Conservation (phyloP, 2,888 invertebrate genomes). For the Archips xylosteana region DNA sequence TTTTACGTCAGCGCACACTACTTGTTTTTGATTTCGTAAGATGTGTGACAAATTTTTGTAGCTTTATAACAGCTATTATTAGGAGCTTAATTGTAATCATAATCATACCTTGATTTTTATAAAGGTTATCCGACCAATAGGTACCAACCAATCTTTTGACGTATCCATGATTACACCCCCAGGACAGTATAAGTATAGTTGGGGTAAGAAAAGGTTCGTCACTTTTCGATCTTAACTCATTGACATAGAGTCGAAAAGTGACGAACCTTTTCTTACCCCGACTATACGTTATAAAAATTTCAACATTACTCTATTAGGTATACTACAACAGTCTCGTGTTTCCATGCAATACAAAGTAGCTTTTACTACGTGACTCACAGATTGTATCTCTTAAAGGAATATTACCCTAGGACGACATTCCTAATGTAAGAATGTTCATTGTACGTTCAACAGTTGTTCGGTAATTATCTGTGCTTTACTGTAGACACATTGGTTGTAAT, state of each 20-base stretch:
- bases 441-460: constrained; percentile 44
- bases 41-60: neutral
- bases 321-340: neutral
- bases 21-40: neutral
- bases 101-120: neutral
- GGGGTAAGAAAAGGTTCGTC: too few species aligned
- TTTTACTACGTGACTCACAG: constrained; percentile 43
- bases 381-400: constrained; percentile 46
- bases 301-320: constrained; percentile 2
- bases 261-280: too few species aligned
- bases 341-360: constrained; percentile 35
- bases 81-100: neutral
- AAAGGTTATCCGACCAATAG: neutral
- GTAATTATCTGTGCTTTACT: constrained; percentile 19
- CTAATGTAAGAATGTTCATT: constrained; percentile 45
- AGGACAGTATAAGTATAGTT: too few species aligned
- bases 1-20: neutral
- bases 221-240: too few species aligned
- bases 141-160: neutral
- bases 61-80: neutral
- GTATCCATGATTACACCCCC: neutral
- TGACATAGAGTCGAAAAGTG: too few species aligned
- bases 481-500: neutral
- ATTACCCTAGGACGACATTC: constrained; percentile 56
- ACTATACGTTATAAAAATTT: neutral